Percentiles rank a stretch among this genome's conserved stretches.
phyloP scores from a whole-genome alignment of 2,797 vertebrate species.

The Sebastes elongatus region DNA sequence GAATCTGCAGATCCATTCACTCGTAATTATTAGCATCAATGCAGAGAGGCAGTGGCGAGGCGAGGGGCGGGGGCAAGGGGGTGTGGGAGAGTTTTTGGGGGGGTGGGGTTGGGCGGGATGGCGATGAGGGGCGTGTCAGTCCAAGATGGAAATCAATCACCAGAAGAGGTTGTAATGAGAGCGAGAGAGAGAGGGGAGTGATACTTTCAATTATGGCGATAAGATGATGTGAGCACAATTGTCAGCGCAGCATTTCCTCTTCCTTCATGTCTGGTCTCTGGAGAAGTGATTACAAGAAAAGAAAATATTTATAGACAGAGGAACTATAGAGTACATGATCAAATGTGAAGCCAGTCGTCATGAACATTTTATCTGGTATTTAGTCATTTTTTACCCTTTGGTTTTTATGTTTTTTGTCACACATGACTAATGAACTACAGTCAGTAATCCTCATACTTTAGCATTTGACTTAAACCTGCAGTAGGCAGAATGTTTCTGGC shows the following conservation, averaged over 20 bases:
- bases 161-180: constrained; percentile 11
- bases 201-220: constrained; percentile 19
- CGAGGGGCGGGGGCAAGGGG: constrained; percentile 68
- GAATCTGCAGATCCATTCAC: constrained; percentile 85
- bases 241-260: constrained; percentile 24
- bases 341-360: background rate
- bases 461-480: background rate
- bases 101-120: constrained; percentile 37
- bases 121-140: constrained; percentile 8
- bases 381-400: background rate
- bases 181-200: constrained; percentile 1
- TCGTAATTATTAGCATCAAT: constrained; percentile 85
- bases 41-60: constrained; percentile 70
- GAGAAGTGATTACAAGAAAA: constrained; percentile 53
- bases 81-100: constrained; percentile 65
- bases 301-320: constrained; percentile 29
- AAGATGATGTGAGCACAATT: constrained; percentile 45
- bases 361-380: constrained; percentile 6
- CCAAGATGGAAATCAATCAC: constrained; percentile 56
- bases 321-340: constrained; percentile 22
- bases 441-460: background rate
- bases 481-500: too few relatives aligned
- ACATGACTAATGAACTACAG: background rate
- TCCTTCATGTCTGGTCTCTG: constrained; percentile 23
- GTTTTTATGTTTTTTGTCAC: background rate